phyloP scores from a whole-genome alignment of 64 coral and sea anemone species.

The Dendrophyllia cribrosa region DNA sequence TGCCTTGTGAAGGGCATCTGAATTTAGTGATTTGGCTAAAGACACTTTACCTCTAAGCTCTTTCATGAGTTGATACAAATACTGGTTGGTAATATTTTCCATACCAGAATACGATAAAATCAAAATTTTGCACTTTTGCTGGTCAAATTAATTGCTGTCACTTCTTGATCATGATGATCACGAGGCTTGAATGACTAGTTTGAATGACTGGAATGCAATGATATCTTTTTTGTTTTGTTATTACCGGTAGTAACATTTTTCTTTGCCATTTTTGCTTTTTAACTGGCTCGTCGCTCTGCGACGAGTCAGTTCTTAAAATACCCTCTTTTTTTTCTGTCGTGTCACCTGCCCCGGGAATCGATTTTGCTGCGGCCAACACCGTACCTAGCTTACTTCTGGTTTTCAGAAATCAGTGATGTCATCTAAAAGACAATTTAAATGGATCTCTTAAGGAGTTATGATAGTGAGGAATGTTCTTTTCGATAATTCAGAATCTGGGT shows the following conservation, averaged over 20 bases:
- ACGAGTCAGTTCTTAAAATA: too few relatives aligned
- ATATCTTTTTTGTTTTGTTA: not conserved
- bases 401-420: too few relatives aligned
- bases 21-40: not conserved
- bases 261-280: not conserved
- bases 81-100: not conserved
- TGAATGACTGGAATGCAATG: not conserved
- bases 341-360: too few relatives aligned
- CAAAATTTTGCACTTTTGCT: not conserved
- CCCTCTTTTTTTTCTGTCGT: too few relatives aligned
- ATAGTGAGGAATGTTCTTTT: too few relatives aligned
- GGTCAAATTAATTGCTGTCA: not conserved
- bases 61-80: not conserved
- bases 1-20: not conserved
- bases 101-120: constrained; percentile 1
- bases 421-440: too few relatives aligned
- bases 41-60: not conserved
- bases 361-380: too few relatives aligned
- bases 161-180: not conserved
- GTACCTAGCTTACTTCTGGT: too few relatives aligned
- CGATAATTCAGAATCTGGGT: too few relatives aligned
- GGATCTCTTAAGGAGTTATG: too few relatives aligned
- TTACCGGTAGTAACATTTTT: not conserved
- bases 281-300: too few relatives aligned
- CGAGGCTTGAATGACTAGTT: too few relatives aligned